phyloP scores from a whole-genome alignment of 2,888 invertebrate genomes.

The Lottia gigantea region DNA sequence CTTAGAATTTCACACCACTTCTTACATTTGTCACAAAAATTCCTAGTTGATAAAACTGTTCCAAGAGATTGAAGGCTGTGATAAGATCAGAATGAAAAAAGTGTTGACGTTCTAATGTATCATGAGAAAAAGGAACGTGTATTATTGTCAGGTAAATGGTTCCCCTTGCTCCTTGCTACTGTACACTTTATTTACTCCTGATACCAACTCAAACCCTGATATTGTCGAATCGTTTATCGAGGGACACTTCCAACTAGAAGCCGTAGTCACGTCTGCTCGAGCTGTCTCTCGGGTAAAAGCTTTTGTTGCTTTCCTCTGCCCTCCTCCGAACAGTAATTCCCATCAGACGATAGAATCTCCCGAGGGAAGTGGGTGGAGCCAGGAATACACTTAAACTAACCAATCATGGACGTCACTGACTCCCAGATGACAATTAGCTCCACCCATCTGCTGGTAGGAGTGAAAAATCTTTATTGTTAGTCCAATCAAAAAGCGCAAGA shows the following conservation, averaged over 20 bases:
- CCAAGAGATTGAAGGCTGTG: too few species aligned
- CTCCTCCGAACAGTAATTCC: conserved; percentile 36
- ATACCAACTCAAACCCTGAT: background rate
- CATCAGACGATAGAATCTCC: conserved; percentile 35
- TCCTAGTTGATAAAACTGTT: too few species aligned
- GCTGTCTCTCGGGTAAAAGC: conserved; percentile 58
- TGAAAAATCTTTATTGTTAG: conserved; percentile 26
- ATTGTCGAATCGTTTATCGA: conserved; percentile 7
- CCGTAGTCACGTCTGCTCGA: conserved; percentile 10
- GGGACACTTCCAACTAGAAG: conserved; percentile 2
- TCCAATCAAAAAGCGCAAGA: conserved; percentile 41
- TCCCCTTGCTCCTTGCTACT: background rate
- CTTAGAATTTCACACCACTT: too few species aligned
- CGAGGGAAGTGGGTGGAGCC: conserved; percentile 31
- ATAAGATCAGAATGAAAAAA: background rate
- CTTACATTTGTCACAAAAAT: too few species aligned
- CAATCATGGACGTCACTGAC: conserved; percentile 31
- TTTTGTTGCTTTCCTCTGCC: conserved; percentile 61
- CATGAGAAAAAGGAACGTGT: background rate
- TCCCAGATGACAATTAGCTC: conserved; percentile 25
- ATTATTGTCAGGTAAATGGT: background rate
- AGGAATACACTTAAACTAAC: conserved; percentile 29
- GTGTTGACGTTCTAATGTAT: background rate
- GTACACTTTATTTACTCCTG: background rate
- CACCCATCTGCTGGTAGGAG: conserved; percentile 31